phyloP scores from a whole-genome alignment of 2,113 vertebrate genomes.

The Eurypyga helias region DNA sequence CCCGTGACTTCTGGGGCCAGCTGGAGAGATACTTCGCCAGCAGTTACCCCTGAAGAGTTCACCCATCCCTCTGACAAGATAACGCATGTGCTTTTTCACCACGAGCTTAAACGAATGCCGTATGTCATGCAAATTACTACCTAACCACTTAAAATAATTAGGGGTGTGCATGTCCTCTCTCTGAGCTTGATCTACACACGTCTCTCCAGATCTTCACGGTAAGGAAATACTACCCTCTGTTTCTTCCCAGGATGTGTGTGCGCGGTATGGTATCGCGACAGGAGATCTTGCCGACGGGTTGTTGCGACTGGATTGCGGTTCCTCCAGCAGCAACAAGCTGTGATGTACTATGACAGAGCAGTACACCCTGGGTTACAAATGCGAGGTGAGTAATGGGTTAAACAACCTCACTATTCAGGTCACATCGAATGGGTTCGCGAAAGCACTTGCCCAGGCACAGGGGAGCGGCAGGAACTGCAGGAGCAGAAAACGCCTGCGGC shows the following conservation, averaged over 20 bases:
- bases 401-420: not conserved
- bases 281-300: not conserved
- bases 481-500: not conserved
- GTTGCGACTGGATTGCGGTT: fast-evolving
- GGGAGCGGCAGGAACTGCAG: not conserved
- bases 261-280: fast-evolving
- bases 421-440: not conserved
- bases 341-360: not conserved
- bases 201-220: not conserved
- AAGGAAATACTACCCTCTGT: not conserved
- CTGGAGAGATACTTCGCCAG: not conserved
- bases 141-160: not conserved
- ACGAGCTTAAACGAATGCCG: not conserved
- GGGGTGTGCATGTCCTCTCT: not conserved
- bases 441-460: not conserved
- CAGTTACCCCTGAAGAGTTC: not conserved
- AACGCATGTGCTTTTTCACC: not conserved
- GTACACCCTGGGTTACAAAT: not conserved
- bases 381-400: fast-evolving
- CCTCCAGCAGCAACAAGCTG: not conserved
- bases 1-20: not conserved
- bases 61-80: not conserved
- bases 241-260: not conserved
- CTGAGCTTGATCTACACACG: not conserved
- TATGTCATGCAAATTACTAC: not conserved